Evolutionary conservation across 2,113 vertebrate genomes (phyloP), one percentile per base, ranked within the genome.

Genomic region (Ammospiza caudacuta): DNA sequence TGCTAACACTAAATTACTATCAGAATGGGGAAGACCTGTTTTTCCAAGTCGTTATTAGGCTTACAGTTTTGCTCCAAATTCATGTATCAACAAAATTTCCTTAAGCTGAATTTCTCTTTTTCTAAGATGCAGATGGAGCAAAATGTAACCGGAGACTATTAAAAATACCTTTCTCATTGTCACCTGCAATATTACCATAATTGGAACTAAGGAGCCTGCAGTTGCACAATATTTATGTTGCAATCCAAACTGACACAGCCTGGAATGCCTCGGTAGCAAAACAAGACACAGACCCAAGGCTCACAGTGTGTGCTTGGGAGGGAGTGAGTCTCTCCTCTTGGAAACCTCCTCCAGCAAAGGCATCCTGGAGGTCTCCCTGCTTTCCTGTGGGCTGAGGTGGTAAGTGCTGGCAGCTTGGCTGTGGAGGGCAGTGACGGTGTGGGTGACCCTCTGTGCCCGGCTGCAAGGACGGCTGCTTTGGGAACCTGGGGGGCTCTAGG

Each of bases 191-290:
- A 66, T 92, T 94, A 66, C 80, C 94, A 39, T 93, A 75, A 79
- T 95, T 97, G 90, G 73, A 93, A 72, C 93, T 96, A 75, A 90
- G 92, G 82, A 72, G 73, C 9, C 70, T 12, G 35, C 57, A 70
- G 57, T 92, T 94, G 64, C 78, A 81, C 89, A 93, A 31, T 97
- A 92, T 96, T 96, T 94, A 79, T 87, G 93, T 88, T 96, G 82
- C 58, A 90, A 64, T 96, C 92, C 87, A 95, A 87, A 94, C 62
- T 87, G 66, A 90, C 83, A 64, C 31, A 59, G 83, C 35, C 76
- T 91, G 80, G 83, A 95, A 94, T 92, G 80, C 67, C 41, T 83
- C 1, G 2, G 68, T 55, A 86, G 68, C 85, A 91, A 83, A 96
- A 85, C 63, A 88, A 74, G 86, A 67, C 72, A 31, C 87, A 88